Evolutionary conservation across 1,140 invertebrate species (phyloP), one percentile per base, ranked within the genome.

Genomic region (Drosophila rhopaloa): DNA sequence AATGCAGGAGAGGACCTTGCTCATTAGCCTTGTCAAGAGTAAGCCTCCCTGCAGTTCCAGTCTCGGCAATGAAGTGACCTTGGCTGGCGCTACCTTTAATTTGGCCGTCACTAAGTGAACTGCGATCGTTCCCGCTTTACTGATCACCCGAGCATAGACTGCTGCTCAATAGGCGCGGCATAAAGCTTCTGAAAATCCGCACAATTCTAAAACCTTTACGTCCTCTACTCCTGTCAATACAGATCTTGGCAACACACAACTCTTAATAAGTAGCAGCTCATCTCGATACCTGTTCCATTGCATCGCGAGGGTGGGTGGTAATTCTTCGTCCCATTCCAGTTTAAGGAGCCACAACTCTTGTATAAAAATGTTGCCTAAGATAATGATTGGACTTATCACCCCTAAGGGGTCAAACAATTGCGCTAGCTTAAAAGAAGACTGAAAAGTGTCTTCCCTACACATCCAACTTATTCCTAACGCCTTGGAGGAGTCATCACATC

Each of bases 301-400:
- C 19, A 46, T 29, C 32, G 41, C 38, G 14, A 41, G 32, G 29
- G 24, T 57, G 7, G 55, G 27, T 9, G 41, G 43, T 29, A 54
- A 35, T n/a, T 48, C 44, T 10, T 35, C 43, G 46, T 47, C 56
- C 43, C 43, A 58, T 16, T 37, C 27, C 56, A 46, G 43, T 16
- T 60, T 48, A 24, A 50, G 57, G 29, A 50, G 19, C 57, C 57
- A 60, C 35, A 60, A n/a, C 19, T 48, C 57, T 16, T 62, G 14
- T 37, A 62, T 51, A 19, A 62, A 53, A 13, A 62, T 62, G 9
- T 62, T 62, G 29, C 59, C 57, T 27, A 50, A 48, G n/a, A 48
- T 48, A 16, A 60, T n/a, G 13, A 60, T 32, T 3, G 57, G 44
- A 16, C 57, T 60, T 24, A 60, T 11, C 14, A 60, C 19, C 13